Percentiles rank a stretch among this genome's conserved stretches.
These are phyloP conservation scores for Taenaris catops DNA, from an alignment of 2,888 invertebrate genomes.

Conservation along the genomic window DNA sequence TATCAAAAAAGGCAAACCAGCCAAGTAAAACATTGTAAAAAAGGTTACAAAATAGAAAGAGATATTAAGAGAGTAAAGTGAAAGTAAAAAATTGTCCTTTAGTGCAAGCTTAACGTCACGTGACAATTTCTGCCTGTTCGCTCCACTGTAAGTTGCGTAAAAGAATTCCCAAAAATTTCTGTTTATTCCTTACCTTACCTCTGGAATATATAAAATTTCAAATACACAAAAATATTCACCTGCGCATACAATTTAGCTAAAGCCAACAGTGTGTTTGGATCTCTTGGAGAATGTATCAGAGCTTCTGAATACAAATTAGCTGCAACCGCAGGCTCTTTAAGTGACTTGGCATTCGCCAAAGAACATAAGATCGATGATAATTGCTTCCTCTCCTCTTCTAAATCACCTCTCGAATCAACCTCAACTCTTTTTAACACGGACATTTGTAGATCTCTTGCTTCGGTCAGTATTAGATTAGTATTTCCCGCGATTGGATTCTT, in stretches of 20 bases:
- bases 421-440: conserved; percentile 86
- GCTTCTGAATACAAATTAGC: conserved; percentile 94
- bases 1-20: too few species aligned
- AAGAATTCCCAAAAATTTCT: too few species aligned
- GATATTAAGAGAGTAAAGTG: too few species aligned
- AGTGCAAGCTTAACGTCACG: too few species aligned
- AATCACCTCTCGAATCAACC: conserved; percentile 77
- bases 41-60: too few species aligned
- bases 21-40: too few species aligned
- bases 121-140: too few species aligned
- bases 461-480: conserved; percentile 83
- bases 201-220: too few species aligned
- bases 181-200: too few species aligned
- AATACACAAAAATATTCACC: conserved; percentile 68
- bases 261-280: conserved; percentile 85
- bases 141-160: too few species aligned
- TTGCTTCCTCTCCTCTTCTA: conserved; percentile 57
- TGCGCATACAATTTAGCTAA: conserved; percentile 90
- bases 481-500: conserved; percentile 60
- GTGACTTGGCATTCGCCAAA: conserved; percentile 57
- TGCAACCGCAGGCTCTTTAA: conserved; percentile 77
- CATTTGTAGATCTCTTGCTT: conserved; percentile 87
- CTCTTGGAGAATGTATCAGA: conserved; percentile 87
- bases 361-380: conserved; percentile 55
- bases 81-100: too few species aligned